A percentile compares a stretch with the other conserved stretches of the same genome.
These are phyloP conservation scores for Eupsittula cactorum DNA, from an alignment of 2,113 vertebrate species.

Conservation along the genomic window DNA sequence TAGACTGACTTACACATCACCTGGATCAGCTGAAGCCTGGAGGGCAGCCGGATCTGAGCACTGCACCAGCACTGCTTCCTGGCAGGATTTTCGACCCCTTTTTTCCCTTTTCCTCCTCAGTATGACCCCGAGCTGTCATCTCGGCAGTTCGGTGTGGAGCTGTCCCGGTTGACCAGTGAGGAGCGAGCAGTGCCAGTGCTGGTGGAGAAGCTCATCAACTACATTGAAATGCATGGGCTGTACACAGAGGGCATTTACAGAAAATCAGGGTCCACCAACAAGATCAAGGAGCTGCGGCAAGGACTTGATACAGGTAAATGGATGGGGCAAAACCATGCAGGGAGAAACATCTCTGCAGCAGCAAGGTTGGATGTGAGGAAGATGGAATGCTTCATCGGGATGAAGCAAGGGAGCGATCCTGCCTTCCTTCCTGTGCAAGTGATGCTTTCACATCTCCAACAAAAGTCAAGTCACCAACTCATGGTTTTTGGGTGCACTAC, in stretches of 20 bases:
- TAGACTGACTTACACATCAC: not conserved
- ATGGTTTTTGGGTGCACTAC: not conserved
- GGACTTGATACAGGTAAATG: slow-evolving; percentile 89
- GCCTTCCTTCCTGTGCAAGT: not conserved
- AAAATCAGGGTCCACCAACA: slow-evolving; percentile 95
- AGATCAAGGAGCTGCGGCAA: slow-evolving; percentile 94
- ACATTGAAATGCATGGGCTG: slow-evolving; percentile 97
- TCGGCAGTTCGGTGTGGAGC: slow-evolving; percentile 93
- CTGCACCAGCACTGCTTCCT: not conserved
- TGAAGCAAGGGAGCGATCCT: not conserved
- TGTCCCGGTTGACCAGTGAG: slow-evolving; percentile 91
- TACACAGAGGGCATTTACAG: slow-evolving; percentile 98
- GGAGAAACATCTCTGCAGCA: not conserved
- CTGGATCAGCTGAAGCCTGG: not conserved
- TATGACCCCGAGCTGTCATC: slow-evolving; percentile 92
- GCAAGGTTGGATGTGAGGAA: not conserved
- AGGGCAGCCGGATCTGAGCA: accelerated
- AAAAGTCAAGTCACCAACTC: not conserved
- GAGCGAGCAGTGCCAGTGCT: slow-evolving; percentile 91
- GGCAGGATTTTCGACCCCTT: not conserved
- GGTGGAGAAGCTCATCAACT: slow-evolving; percentile 97
- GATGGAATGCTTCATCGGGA: not conserved
- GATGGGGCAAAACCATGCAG: accelerated
- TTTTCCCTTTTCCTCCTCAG: slow-evolving; percentile 65
- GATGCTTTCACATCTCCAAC: not conserved